phyloP scores from a whole-genome alignment of 2,113 vertebrate genomes.

The Alosa alosa region DNA sequence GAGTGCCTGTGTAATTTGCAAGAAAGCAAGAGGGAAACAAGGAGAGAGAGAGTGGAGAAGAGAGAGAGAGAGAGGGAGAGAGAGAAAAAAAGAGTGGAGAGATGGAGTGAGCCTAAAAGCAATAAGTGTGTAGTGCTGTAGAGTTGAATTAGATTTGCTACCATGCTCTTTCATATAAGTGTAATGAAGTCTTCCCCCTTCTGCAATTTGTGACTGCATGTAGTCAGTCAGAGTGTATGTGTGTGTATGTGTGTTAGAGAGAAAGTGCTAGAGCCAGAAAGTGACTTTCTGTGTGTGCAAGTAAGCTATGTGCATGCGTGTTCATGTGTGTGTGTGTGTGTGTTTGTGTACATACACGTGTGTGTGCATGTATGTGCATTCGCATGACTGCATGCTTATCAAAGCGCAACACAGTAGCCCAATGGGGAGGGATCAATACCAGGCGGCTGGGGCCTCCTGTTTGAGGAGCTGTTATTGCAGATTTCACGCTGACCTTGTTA shows the following conservation, averaged over 20 bases:
- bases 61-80: neutral
- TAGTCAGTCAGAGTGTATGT: neutral
- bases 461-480: slow-evolving; percentile 11
- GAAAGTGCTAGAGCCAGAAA: neutral
- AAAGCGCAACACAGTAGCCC: neutral
- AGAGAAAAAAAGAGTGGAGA: slow-evolving; percentile 38
- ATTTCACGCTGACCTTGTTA: slow-evolving; percentile 7
- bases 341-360: neutral
- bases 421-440: slow-evolving; percentile 37
- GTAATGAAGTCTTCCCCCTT: slow-evolving; percentile 64
- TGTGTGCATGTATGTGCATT: neutral
- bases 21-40: neutral
- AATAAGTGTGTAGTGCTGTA: slow-evolving; percentile 58
- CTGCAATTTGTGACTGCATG: slow-evolving; percentile 30
- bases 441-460: slow-evolving; percentile 27
- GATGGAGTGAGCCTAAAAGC: slow-evolving; percentile 56
- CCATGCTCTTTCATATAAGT: slow-evolving; percentile 61
- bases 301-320: too few relatives aligned
- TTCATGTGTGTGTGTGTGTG: neutral
- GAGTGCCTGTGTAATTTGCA: slow-evolving; percentile 56
- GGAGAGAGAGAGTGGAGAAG: slow-evolving; percentile 23
- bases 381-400: slow-evolving; percentile 14
- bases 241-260: neutral
- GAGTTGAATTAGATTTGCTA: slow-evolving; percentile 64
- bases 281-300: neutral